These are phyloP conservation scores for Lithophane leautieri DNA, from an alignment of 2,888 invertebrate species.

Conservation along the genomic window DNA sequence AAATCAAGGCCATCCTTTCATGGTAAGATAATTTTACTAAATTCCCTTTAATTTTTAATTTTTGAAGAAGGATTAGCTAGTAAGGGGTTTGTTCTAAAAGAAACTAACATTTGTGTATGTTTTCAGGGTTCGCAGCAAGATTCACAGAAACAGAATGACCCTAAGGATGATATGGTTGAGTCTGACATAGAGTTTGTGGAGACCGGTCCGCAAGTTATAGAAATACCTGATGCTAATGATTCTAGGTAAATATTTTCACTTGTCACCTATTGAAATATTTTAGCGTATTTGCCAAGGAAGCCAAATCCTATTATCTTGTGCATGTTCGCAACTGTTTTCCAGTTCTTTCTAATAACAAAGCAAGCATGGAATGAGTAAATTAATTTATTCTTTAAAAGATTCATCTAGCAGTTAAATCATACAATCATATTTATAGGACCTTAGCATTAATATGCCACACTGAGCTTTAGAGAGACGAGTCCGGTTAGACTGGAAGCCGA, in stretches of 20 bases:
- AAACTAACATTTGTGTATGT: slow-evolving; percentile 17
- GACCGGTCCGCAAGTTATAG: slow-evolving; percentile 92
- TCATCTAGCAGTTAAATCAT: not conserved
- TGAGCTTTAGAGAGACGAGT: too few relatives aligned
- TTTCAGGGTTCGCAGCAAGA: slow-evolving; percentile 80
- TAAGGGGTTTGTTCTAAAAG: not conserved
- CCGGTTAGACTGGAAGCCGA: too few relatives aligned
- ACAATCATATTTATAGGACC: too few relatives aligned
- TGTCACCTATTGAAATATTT: not conserved
- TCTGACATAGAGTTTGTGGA: slow-evolving; percentile 93
- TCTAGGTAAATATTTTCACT: slow-evolving; percentile 78
- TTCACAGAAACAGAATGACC: slow-evolving; percentile 78
- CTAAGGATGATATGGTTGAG: slow-evolving; percentile 88
- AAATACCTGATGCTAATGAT: slow-evolving; percentile 89
- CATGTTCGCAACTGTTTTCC: not conserved
- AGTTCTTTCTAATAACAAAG: not conserved
- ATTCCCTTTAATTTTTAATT: not conserved
- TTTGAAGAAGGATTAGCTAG: slow-evolving; percentile 42
- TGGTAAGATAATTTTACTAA: slow-evolving; percentile 74
- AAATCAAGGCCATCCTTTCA: slow-evolving; percentile 81
- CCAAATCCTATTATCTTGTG: not conserved
- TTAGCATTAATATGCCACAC: too few relatives aligned
- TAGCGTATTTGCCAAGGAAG: too few relatives aligned
- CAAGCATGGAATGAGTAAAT: not conserved
- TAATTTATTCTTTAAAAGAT: not conserved